Evolutionary conservation across 2,888 invertebrate species (phyloP).

Genomic region (Drosophila engyochracea): DNA sequence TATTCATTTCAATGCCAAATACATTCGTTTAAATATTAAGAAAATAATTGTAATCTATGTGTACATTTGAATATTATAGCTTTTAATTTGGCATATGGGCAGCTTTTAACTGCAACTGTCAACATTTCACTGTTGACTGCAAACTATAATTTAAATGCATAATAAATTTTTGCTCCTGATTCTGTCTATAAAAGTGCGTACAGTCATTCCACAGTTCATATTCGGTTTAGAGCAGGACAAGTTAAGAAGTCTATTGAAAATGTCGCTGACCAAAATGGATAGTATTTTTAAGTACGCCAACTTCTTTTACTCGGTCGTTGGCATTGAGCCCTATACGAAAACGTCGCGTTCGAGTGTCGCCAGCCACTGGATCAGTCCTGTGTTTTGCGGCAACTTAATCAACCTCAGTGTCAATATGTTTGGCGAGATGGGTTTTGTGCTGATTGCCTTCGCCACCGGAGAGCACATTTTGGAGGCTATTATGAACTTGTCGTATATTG

Average conservation of each 20-base stretch:
- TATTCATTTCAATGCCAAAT: not conserved
- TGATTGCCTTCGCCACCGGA: conserved; percentile 53
- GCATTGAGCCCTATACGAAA: conserved; percentile 64
- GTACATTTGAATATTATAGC: not conserved
- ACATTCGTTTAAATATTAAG: not conserved
- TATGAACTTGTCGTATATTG: conserved; percentile 78
- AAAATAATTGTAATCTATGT: not conserved
- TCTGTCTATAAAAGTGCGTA: conserved; percentile 39
- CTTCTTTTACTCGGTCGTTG: conserved; percentile 72
- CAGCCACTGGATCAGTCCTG: conserved; percentile 22
- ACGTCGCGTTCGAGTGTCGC: not conserved
- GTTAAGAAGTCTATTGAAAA: conserved; percentile 7
- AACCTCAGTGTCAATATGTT: conserved; percentile 55
- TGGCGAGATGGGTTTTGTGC: conserved; percentile 68
- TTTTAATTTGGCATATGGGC: not conserved
- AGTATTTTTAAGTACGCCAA: conserved; percentile 73
- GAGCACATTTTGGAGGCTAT: conserved; percentile 75
- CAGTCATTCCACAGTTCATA: not conserved
- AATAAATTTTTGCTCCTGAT: conserved; percentile 14
- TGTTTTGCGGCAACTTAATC: conserved; percentile 61
- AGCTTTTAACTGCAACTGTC: not conserved
- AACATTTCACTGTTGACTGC: conserved; percentile 9
- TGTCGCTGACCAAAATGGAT: conserved; percentile 52
- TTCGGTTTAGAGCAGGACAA: not conserved
- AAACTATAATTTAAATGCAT: conserved; percentile 52